A percentile compares a stretch with the other conserved stretches of the same genome.
Evolutionary conservation across 2,113 vertebrate genomes (phyloP).

Genomic region (Hepsetus odoe): DNA sequence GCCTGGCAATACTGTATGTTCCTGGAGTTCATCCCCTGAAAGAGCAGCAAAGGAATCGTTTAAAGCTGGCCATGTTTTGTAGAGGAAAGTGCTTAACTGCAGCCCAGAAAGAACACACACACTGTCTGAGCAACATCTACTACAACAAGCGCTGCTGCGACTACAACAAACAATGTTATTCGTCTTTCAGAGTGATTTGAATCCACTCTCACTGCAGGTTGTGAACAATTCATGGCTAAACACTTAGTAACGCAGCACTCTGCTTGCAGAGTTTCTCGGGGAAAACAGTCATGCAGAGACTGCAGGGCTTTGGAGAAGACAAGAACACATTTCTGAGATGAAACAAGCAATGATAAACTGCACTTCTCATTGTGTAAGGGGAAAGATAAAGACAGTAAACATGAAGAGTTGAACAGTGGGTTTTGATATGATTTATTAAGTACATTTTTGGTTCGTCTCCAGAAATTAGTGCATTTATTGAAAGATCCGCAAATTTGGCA

Average conservation of each 20-base stretch:
- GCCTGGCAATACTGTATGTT: neutral
- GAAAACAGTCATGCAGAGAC: slow-evolving; percentile 1
- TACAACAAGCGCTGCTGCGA: slow-evolving; percentile 2
- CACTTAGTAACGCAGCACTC: neutral
- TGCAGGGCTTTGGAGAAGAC: neutral
- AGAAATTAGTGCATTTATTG: neutral
- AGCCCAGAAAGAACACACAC: neutral
- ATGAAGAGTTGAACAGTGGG: neutral
- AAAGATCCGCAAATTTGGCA: neutral
- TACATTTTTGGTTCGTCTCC: neutral
- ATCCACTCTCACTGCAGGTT: neutral
- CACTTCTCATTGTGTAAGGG: neutral
- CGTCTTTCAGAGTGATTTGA: slow-evolving; percentile 24
- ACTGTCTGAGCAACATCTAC: neutral
- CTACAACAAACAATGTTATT: slow-evolving; percentile 13
- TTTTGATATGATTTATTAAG: neutral
- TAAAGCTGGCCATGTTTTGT: slow-evolving; percentile 19
- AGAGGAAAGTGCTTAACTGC: slow-evolving; percentile 19
- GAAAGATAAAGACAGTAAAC: too few relatives aligned
- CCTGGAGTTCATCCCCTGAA: neutral
- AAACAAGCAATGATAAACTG: slow-evolving; percentile 7
- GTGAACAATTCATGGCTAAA: neutral
- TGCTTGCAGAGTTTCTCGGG: neutral
- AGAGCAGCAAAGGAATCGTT: slow-evolving; percentile 21
- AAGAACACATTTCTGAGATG: neutral